Percentiles rank a stretch among this genome's conserved stretches.
Conservation (phyloP, 2,888 invertebrate genomes). For the Colletes collaris region DNA sequence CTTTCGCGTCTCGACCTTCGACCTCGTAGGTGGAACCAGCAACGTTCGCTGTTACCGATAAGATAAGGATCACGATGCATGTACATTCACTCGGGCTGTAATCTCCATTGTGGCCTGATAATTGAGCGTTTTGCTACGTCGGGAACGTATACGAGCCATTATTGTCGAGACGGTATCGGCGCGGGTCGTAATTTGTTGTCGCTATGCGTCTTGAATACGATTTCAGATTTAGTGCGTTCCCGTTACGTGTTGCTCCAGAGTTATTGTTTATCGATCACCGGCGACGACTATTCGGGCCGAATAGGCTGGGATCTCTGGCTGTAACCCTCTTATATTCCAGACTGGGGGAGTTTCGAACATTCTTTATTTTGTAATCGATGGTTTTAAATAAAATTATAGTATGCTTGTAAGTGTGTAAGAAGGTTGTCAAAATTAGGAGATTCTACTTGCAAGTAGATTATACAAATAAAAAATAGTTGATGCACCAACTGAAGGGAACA, state of each 20-base stretch:
- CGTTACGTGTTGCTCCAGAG: constrained; percentile 13
- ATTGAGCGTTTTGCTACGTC: constrained; percentile 56
- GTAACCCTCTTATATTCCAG: too few relatives aligned
- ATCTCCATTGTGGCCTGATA: constrained; percentile 59
- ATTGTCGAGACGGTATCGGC: constrained; percentile 59
- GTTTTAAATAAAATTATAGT: too few relatives aligned
- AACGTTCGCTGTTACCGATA: constrained; percentile 62
- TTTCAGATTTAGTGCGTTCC: constrained; percentile 26
- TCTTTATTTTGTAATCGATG: too few relatives aligned
- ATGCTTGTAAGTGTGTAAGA: too few relatives aligned
- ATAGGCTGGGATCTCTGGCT: too few relatives aligned
- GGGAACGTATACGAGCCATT: constrained; percentile 50
- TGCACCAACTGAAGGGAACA: too few relatives aligned
- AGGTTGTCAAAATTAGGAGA: too few relatives aligned
- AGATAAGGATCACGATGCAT: constrained; percentile 66
- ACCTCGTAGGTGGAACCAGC: constrained; percentile 53
- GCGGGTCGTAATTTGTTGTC: constrained; percentile 56
- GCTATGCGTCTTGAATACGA: constrained; percentile 41
- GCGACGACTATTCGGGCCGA: too few relatives aligned
- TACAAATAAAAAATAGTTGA: too few relatives aligned
- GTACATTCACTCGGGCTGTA: constrained; percentile 57
- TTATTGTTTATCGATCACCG: constrained; percentile 37
- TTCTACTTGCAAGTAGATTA: too few relatives aligned
- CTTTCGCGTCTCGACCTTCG: constrained; percentile 26
- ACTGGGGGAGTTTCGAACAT: too few relatives aligned